Conservation (phyloP, 2,797 vertebrate species). For the Arrhamphus sclerolepis region DNA sequence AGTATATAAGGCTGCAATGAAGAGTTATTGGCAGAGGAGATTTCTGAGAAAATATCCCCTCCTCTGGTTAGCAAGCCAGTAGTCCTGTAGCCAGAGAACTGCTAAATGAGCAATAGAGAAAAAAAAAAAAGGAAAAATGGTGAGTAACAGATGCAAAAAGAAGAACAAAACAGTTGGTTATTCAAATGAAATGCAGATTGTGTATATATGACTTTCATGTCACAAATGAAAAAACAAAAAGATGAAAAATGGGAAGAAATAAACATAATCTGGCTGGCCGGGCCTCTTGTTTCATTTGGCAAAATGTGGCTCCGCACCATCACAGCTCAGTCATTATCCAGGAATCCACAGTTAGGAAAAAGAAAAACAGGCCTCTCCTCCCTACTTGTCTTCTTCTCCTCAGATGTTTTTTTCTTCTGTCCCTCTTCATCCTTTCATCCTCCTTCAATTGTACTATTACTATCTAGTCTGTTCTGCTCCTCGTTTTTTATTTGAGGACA, state of each 20-base stretch:
- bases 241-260: constrained; percentile 82
- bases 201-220: constrained; percentile 72
- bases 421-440: constrained; percentile 6
- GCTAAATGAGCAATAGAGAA: constrained; percentile 76
- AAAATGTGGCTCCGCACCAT: constrained; percentile 64
- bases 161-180: constrained; percentile 57
- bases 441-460: constrained; percentile 5
- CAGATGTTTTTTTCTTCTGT: constrained; percentile 33
- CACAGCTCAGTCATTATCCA: constrained; percentile 81
- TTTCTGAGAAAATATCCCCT: constrained; percentile 78
- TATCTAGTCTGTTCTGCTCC: constrained; percentile 3
- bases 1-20: constrained; percentile 49
- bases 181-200: constrained; percentile 78
- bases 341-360: constrained; percentile 77
- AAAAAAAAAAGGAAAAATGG: not conserved
- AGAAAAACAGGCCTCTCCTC: constrained; percentile 63
- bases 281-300: constrained; percentile 82
- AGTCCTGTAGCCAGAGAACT: constrained; percentile 72
- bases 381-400: constrained; percentile 42
- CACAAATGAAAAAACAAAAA: constrained; percentile 57
- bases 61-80: constrained; percentile 73
- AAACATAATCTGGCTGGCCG: constrained; percentile 78
- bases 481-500: constrained; percentile 2
- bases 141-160: constrained; percentile 41
- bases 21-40: constrained; percentile 66